These are phyloP conservation scores for Steinernema scapterisci DNA, from an alignment of 2,888 invertebrate species.

Conservation along the genomic window DNA sequence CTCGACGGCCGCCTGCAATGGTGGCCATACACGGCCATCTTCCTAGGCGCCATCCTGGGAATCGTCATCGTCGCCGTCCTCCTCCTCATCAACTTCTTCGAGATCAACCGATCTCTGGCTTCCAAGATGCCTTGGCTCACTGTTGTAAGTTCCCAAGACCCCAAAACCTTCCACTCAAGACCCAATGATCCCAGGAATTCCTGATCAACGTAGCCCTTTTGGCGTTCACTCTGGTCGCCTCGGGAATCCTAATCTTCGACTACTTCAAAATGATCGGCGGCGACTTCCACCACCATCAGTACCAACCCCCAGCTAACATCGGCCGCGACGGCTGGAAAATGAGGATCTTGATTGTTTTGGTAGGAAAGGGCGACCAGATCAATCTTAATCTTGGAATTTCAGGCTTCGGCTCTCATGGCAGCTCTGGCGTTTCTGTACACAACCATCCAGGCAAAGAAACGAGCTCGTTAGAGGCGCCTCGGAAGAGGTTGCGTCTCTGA, in stretches of 20 bases:
- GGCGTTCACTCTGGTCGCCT: conserved; percentile 36
- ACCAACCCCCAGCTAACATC: conserved; percentile 43
- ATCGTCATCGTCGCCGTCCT: conserved; percentile 39
- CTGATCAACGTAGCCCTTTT: conserved; percentile 41
- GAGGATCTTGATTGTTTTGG: conserved; percentile 46
- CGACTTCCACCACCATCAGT: conserved; percentile 45
- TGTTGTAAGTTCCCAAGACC: conserved; percentile 24
- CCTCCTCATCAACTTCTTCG: conserved; percentile 39
- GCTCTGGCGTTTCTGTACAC: conserved; percentile 12
- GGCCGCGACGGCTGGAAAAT: conserved; percentile 48
- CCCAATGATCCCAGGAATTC: conserved; percentile 46
- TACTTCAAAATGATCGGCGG: conserved; percentile 40
- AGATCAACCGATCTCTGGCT: conserved; percentile 38
- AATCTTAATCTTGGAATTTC: not conserved
- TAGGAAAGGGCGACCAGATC: conserved; percentile 25
- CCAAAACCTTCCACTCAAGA: conserved; percentile 37
- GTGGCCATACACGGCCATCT: conserved; percentile 39
- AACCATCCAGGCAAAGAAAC: conserved; percentile 15
- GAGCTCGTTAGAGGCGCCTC: not conserved
- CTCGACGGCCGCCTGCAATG: conserved; percentile 44
- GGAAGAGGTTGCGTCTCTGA: not conserved
- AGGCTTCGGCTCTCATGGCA: conserved; percentile 8
- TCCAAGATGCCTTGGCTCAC: conserved; percentile 35
- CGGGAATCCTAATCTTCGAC: conserved; percentile 42
- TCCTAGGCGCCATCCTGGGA: conserved; percentile 34